phyloP scores from a whole-genome alignment of 1,140 invertebrate genomes.

The Eumaeus atala region DNA sequence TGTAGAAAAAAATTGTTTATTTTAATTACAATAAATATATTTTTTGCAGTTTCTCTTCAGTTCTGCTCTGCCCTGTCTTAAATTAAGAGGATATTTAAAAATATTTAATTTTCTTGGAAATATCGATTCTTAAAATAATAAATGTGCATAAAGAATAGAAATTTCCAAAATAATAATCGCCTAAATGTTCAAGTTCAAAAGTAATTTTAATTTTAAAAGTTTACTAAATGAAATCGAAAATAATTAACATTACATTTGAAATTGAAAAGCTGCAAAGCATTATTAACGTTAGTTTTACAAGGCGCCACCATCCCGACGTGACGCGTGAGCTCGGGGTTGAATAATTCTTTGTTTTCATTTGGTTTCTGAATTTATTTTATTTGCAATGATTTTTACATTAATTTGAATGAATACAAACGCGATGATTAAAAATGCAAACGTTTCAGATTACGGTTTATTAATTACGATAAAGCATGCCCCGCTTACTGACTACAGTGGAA shows the following conservation, averaged over 20 bases:
- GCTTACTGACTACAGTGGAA: too few species aligned
- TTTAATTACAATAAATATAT: too few species aligned
- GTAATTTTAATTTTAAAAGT: slow-evolving; percentile 5
- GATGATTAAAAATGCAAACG: too few species aligned
- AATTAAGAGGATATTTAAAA: neutral
- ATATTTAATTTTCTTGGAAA: neutral
- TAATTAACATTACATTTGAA: neutral
- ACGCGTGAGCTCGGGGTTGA: neutral
- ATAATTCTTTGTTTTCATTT: neutral
- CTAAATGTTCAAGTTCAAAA: neutral
- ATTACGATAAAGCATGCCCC: too few species aligned
- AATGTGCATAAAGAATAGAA: neutral
- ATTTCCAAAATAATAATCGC: neutral
- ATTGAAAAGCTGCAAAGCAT: neutral
- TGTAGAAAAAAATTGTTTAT: too few species aligned
- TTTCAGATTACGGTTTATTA: too few species aligned
- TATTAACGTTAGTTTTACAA: neutral
- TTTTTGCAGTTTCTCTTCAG: neutral
- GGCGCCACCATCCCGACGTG: neutral
- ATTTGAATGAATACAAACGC: too few species aligned
- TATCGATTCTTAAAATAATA: neutral
- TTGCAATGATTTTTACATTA: too few species aligned
- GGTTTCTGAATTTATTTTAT: too few species aligned
- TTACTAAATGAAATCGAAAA: neutral
- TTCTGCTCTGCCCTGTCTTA: slow-evolving; percentile 2